Evolutionary conservation across 2,888 invertebrate species (phyloP), one percentile per base, ranked within the genome.

Genomic region (Anthrax anthrax): DNA sequence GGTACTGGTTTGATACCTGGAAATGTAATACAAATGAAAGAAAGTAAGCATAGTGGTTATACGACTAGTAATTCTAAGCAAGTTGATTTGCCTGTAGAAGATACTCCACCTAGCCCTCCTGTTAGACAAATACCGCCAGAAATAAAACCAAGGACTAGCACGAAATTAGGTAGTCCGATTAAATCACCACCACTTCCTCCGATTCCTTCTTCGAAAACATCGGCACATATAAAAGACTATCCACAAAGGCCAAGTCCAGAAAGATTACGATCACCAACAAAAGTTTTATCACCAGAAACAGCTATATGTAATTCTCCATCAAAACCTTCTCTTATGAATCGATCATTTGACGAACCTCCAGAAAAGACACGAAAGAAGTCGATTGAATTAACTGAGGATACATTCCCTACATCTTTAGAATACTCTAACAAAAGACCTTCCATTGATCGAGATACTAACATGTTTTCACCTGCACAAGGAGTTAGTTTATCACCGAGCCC

Each of bases 1-100:
- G 72, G 78, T 50, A 74, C 70, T 0, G 70, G 70, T 29, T 58
- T 72, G 18, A 71, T 69, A 42, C 68, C 71, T 46, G 70, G 69
- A 47, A 68, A 62, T 50, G 64, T 58, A 46, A 59, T 61, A 44
- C 60, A 60, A 50, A 54, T 58, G 44, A 63, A 63, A 32, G 58
- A 60, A 37, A 39, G 50, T 4, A 44, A 51, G 46, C 50, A 53
- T 43, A 47, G 51, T 51, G 43, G n/a, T n/a, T 8, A 12, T 18
- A 42, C 10, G 4, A 40, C 5, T 40, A 50, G 46, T 45, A 51
- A 46, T 42, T 51, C 54, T 18, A 38, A 50, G 37, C 51, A 52
- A 18, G 53, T 57, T 44, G 54, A 57, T 18, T 50, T 52, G 13
- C 46, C 51, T 38, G 53, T 54, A 45, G 58, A 43, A 18, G 50